Percentiles rank a stretch among this genome's conserved stretches.
Conservation (phyloP, 1,140 invertebrate species). For the Drosophila malerkotliana region DNA sequence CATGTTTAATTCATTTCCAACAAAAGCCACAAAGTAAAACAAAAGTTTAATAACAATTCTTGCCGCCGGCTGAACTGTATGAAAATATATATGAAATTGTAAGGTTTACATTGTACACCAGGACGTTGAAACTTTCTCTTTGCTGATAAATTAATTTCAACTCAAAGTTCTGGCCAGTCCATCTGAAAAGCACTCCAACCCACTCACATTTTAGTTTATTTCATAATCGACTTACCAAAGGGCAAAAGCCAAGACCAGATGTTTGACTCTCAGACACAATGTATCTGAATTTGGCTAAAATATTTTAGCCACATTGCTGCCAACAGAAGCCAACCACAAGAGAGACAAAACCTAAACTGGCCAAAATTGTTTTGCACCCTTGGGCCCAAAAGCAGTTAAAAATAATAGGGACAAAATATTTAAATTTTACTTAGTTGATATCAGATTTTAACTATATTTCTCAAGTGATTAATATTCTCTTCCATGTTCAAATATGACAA, state of each 20-base stretch:
- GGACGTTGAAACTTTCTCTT: background rate
- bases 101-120: background rate
- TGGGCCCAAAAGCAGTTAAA: background rate
- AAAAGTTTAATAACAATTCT: constrained; percentile 16
- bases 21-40: constrained; percentile 1
- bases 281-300: constrained; percentile 27
- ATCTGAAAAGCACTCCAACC: constrained; percentile 8
- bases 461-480: too few relatives aligned
- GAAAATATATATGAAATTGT: background rate
- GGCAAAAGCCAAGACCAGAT: constrained; percentile 39
- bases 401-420: background rate
- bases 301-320: constrained; percentile 16
- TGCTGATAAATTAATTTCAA: constrained; percentile 45
- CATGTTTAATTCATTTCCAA: background rate
- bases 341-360: constrained; percentile 31
- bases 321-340: constrained; percentile 10
- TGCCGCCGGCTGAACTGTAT: constrained; percentile 2
- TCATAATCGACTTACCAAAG: constrained; percentile 42
- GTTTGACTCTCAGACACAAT: constrained; percentile 10
- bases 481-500: too few relatives aligned
- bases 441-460: background rate
- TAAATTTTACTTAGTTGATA: background rate
- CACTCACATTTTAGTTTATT: constrained; percentile 20
- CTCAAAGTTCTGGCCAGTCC: constrained; percentile 22
- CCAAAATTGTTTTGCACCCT: constrained; percentile 13